Evolutionary conservation across 2,797 vertebrate genomes (phyloP).

Genomic region (Catharus ustulatus): DNA sequence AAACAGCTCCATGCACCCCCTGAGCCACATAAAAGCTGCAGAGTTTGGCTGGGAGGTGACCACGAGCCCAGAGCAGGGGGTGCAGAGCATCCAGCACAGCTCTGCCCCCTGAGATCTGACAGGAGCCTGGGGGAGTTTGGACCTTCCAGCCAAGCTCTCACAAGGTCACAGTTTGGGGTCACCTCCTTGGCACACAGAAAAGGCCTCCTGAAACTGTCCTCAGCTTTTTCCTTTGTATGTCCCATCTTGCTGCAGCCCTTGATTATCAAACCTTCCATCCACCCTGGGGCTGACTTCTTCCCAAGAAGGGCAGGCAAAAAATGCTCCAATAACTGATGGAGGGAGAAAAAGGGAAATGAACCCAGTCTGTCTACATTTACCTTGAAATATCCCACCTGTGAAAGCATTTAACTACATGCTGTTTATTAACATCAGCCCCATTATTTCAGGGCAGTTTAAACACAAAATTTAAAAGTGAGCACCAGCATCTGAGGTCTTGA

Average conservation of each 20-base stretch:
- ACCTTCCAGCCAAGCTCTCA: neutral
- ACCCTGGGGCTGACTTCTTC: neutral
- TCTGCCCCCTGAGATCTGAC: neutral
- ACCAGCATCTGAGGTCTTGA: neutral
- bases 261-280: neutral
- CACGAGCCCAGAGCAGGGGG: neutral
- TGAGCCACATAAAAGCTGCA: neutral
- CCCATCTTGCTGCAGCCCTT: neutral
- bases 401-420: neutral
- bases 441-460: neutral
- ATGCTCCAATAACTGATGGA: neutral
- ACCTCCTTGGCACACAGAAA: neutral
- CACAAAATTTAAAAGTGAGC: neutral
- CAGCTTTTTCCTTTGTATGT: neutral
- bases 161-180: neutral
- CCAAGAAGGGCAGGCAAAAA: neutral
- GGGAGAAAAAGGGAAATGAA: neutral
- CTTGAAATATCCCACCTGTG: neutral
- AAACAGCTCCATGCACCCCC: neutral
- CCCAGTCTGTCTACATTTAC: rapidly evolving
- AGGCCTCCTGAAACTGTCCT: neutral
- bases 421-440: neutral
- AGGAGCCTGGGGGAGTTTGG: neutral
- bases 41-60: neutral
- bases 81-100: neutral